Percentiles rank a stretch among this genome's conserved stretches.
Conservation (phyloP, 2,888 invertebrate genomes). For the Nomada lathburiana region DNA sequence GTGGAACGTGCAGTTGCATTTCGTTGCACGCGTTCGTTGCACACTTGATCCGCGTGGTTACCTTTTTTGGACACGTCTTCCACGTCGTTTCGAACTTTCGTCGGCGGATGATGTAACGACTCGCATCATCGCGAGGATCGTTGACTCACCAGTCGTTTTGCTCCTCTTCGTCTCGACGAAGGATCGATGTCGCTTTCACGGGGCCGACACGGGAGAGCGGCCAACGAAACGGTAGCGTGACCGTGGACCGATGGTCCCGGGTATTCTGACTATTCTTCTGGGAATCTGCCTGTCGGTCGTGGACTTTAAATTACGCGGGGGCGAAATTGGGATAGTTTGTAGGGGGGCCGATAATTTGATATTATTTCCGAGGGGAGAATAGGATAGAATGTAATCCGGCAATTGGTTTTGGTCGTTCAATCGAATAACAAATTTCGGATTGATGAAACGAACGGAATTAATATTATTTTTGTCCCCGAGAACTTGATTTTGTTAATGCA, state of each 20-base stretch:
- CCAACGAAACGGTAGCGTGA: not conserved
- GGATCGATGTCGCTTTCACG: constrained; percentile 21
- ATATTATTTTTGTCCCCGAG: too few relatives aligned
- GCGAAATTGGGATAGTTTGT: not conserved
- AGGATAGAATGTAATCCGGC: not conserved
- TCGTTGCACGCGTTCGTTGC: constrained; percentile 24
- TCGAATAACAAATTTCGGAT: too few relatives aligned
- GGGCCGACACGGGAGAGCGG: not conserved
- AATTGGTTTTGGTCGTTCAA: not conserved
- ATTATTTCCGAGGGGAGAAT: not conserved
- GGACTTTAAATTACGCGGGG: not conserved
- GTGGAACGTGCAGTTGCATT: constrained; percentile 24
- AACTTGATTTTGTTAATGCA: too few relatives aligned
- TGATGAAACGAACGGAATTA: too few relatives aligned
- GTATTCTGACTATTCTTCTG: not conserved
- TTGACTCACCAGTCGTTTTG: constrained; percentile 49
- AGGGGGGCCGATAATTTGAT: not conserved
- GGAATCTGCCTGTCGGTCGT: not conserved
- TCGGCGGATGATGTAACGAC: constrained; percentile 47
- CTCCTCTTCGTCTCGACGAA: constrained; percentile 17
- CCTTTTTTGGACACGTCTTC: constrained; percentile 61
- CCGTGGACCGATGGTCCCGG: not conserved
- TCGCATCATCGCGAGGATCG: constrained; percentile 52
- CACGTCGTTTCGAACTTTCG: constrained; percentile 45
- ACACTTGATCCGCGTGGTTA: constrained; percentile 21